phyloP scores from a whole-genome alignment of 2,113 vertebrate genomes.

The Mastomys coucha region DNA sequence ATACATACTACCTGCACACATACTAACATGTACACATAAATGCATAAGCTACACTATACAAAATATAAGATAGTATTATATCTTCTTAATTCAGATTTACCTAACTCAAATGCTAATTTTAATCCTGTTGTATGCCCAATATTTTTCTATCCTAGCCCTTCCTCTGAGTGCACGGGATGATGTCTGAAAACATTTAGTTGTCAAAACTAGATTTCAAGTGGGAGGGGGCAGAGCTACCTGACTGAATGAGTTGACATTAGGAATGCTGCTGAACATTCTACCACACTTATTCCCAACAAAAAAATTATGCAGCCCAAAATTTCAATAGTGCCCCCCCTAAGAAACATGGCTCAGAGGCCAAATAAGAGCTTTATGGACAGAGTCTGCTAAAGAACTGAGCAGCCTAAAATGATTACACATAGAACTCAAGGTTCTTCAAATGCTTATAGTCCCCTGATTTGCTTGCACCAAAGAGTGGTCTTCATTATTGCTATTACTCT shows the following conservation, averaged over 20 bases:
- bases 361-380: not conserved
- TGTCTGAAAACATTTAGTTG: constrained; percentile 22
- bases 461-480: constrained; percentile 46
- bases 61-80: not conserved
- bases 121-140: not conserved
- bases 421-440: constrained; percentile 36
- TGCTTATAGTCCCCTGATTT: not conserved
- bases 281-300: not conserved
- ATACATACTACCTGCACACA: not conserved
- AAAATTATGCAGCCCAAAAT: constrained; percentile 21
- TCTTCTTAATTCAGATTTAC: constrained; percentile 25
- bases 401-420: constrained; percentile 21
- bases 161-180: not conserved
- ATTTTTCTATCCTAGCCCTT: not conserved
- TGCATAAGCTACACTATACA: not conserved
- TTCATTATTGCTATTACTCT: constrained; percentile 16
- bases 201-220: not conserved
- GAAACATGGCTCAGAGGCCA: not conserved
- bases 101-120: not conserved
- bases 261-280: not conserved
- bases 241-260: not conserved
- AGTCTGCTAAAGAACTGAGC: constrained; percentile 4
- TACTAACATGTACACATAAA: not conserved
- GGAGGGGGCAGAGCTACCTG: not conserved
- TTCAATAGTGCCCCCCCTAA: not conserved